Evolutionary conservation across 2,797 vertebrate species (phyloP).

Genomic region (Characodon lateralis): DNA sequence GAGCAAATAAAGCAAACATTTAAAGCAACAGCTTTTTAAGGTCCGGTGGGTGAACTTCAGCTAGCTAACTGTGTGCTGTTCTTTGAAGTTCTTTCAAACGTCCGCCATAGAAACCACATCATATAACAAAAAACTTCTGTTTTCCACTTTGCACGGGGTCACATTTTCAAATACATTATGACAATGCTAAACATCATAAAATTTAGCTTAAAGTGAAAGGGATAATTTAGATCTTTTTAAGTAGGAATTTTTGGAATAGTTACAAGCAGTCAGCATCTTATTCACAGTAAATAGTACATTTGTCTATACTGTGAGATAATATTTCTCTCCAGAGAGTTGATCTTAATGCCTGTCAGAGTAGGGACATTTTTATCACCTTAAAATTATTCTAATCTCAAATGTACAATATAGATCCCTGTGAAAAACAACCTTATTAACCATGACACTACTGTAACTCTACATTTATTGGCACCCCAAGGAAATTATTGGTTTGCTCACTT

Average conservation of each 20-base stretch:
- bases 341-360: neutral
- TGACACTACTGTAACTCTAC: neutral
- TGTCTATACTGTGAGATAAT: neutral
- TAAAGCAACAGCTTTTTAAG: conserved; percentile 27
- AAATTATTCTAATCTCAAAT: neutral
- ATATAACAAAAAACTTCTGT: neutral
- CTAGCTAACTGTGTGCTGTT: neutral
- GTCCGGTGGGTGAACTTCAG: conserved; percentile 40
- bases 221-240: neutral
- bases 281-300: neutral
- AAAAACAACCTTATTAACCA: neutral
- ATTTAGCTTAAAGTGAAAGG: too few species aligned
- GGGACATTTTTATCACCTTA: neutral
- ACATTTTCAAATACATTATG: neutral
- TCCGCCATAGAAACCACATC: neutral
- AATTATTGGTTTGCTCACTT: neutral
- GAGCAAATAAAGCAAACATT: conserved; percentile 36
- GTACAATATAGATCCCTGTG: neutral
- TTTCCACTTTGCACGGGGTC: neutral
- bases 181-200: neutral
- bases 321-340: neutral
- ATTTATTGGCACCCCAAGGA: neutral
- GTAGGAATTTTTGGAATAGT: neutral
- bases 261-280: neutral
- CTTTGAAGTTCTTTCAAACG: conserved; percentile 39